These are phyloP conservation scores for Dysdera silvatica DNA, from an alignment of 1,140 invertebrate genomes.

Conservation along the genomic window DNA sequence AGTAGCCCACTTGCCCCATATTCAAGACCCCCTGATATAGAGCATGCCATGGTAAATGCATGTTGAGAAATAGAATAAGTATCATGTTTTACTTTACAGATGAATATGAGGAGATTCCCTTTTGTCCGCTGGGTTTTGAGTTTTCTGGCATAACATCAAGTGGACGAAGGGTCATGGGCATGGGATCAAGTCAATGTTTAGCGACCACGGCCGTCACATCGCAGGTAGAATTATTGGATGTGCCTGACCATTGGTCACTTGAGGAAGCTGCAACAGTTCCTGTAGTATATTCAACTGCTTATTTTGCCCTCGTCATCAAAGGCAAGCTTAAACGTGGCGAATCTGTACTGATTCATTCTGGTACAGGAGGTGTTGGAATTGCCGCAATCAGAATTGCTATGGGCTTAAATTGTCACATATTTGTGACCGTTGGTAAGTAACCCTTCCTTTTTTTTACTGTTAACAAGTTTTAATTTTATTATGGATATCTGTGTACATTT, in stretches of 20 bases:
- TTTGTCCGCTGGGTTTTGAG: slow-evolving; percentile 83
- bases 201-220: slow-evolving; percentile 80
- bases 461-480: too few relatives aligned
- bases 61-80: too few relatives aligned
- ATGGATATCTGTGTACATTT: too few relatives aligned
- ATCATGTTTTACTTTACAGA: too few relatives aligned
- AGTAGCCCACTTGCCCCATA: too few relatives aligned
- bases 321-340: slow-evolving; percentile 75
- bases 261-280: slow-evolving; percentile 89
- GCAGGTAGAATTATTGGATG: slow-evolving; percentile 74
- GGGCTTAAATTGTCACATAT: slow-evolving; percentile 73
- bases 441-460: too few relatives aligned
- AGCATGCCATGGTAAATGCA: too few relatives aligned
- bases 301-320: slow-evolving; percentile 59
- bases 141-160: slow-evolving; percentile 71
- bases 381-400: slow-evolving; percentile 88
- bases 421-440: slow-evolving; percentile 76
- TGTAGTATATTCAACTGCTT: slow-evolving; percentile 75
- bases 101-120: too few relatives aligned
- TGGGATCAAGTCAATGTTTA: slow-evolving; percentile 74
- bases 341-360: slow-evolving; percentile 83
- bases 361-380: slow-evolving; percentile 92
- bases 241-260: slow-evolving; percentile 78
- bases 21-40: too few relatives aligned
- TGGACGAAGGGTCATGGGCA: slow-evolving; percentile 83